Evolutionary conservation across 2,113 vertebrate genomes (phyloP).

Genomic region (Etheostoma spectabile): DNA sequence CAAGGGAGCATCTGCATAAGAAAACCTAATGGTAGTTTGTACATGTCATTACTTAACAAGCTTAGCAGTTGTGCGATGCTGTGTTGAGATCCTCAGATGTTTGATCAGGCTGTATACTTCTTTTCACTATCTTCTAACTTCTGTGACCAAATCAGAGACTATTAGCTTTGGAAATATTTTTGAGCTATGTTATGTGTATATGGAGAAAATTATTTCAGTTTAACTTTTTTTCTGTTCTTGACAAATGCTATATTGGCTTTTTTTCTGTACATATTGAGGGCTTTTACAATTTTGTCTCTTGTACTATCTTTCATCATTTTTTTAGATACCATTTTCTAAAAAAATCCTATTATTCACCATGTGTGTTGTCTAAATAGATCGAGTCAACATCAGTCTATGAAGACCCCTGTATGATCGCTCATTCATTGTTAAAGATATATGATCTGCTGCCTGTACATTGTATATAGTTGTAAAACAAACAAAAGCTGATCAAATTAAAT

Average conservation of each 20-base stretch:
- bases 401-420: constrained; percentile 81
- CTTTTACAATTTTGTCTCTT: constrained; percentile 85
- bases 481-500: constrained; percentile 83
- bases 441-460: constrained; percentile 89
- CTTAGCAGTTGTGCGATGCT: constrained; percentile 56
- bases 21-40: constrained; percentile 55
- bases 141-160: constrained; percentile 86
- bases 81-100: constrained; percentile 67
- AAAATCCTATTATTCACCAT: constrained; percentile 77
- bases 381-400: constrained; percentile 72
- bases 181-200: constrained; percentile 83
- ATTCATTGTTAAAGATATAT: constrained; percentile 83
- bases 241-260: constrained; percentile 81
- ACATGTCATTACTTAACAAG: constrained; percentile 60
- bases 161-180: constrained; percentile 84
- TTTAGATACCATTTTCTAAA: constrained; percentile 86
- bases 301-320: constrained; percentile 81
- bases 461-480: constrained; percentile 89
- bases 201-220: constrained; percentile 80
- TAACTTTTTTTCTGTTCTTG: constrained; percentile 69
- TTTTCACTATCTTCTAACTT: constrained; percentile 80
- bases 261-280: constrained; percentile 86
- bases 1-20: constrained; percentile 58
- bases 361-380: constrained; percentile 82
- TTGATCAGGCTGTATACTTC: constrained; percentile 67